Evolutionary conservation across 2,113 vertebrate species (phyloP).

Genomic region (Turdus rufiventris): DNA sequence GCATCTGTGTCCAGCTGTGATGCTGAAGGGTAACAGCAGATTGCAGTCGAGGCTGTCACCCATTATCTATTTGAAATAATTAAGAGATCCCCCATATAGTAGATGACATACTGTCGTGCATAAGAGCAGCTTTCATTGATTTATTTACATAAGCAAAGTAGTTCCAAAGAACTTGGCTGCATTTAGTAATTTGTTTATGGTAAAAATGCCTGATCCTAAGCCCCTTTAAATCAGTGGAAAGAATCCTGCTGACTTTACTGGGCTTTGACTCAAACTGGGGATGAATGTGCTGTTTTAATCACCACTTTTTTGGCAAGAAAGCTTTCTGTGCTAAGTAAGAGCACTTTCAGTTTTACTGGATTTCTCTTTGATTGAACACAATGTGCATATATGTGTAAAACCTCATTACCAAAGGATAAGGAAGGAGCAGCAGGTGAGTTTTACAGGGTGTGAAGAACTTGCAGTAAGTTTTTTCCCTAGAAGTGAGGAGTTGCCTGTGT

Average conservation of each 20-base stretch:
- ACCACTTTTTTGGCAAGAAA: conserved; percentile 2
- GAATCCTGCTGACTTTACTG: conserved; percentile 16
- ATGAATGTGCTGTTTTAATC: conserved; percentile 52
- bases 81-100: not conserved
- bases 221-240: conserved; percentile 37
- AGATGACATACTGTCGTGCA: not conserved
- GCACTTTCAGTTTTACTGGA: not conserved
- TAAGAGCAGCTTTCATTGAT: not conserved
- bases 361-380: not conserved
- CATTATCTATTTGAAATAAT: not conserved
- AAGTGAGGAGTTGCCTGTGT: fast-evolving
- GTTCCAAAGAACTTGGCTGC: not conserved
- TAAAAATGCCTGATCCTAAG: conserved; percentile 35
- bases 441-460: not conserved
- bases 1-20: not conserved
- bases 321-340: not conserved
- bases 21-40: not conserved
- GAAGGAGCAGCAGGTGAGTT: conserved; percentile 21
- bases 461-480: not conserved
- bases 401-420: not conserved
- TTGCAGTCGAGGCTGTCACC: not conserved
- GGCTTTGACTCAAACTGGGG: conserved; percentile 2
- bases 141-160: conserved; percentile 3
- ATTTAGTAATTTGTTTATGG: conserved; percentile 2
- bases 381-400: not conserved